Conservation (phyloP, 2,888 invertebrate species). For the Drosophila suboccidentalis region DNA sequence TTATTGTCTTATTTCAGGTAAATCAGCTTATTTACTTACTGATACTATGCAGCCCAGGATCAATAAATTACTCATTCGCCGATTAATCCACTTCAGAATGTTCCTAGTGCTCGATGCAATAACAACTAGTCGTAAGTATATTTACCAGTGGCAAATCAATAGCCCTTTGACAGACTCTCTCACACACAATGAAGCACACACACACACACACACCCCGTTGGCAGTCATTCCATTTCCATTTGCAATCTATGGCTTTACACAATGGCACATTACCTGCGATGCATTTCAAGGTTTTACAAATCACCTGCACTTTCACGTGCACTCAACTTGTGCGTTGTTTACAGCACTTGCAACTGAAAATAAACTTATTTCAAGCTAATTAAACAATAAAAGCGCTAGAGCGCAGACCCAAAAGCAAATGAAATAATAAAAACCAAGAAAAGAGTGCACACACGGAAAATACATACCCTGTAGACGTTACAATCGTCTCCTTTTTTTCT, state of each 20-base stretch:
- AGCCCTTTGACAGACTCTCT: slow-evolving; percentile 23
- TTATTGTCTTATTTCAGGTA: background rate
- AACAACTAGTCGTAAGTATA: slow-evolving; percentile 39
- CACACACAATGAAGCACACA: background rate
- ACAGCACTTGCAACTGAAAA: slow-evolving; percentile 77
- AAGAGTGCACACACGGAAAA: background rate
- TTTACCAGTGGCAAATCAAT: slow-evolving; percentile 38
- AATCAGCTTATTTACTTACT: slow-evolving; percentile 15
- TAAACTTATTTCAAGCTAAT: slow-evolving; percentile 81
- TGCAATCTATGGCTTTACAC: slow-evolving; percentile 45
- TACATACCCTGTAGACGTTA: background rate
- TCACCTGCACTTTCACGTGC: slow-evolving; percentile 55
- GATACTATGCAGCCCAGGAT: slow-evolving; percentile 18
- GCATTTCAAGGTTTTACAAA: slow-evolving; percentile 73
- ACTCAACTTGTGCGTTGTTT: slow-evolving; percentile 67
- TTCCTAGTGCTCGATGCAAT: slow-evolving; percentile 10
- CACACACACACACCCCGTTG: slow-evolving; percentile 2
- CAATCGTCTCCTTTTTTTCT: no score
- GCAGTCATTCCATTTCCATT: slow-evolving; percentile 33
- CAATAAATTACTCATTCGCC: slow-evolving; percentile 26
- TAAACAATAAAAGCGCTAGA: slow-evolving; percentile 73
- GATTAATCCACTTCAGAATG: slow-evolving; percentile 28
- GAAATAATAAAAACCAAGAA: slow-evolving; percentile 36
- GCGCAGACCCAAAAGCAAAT: slow-evolving; percentile 52
- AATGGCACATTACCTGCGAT: slow-evolving; percentile 50